These are phyloP conservation scores for Creontiades dilutus DNA, from an alignment of 2,888 invertebrate species.

Conservation along the genomic window DNA sequence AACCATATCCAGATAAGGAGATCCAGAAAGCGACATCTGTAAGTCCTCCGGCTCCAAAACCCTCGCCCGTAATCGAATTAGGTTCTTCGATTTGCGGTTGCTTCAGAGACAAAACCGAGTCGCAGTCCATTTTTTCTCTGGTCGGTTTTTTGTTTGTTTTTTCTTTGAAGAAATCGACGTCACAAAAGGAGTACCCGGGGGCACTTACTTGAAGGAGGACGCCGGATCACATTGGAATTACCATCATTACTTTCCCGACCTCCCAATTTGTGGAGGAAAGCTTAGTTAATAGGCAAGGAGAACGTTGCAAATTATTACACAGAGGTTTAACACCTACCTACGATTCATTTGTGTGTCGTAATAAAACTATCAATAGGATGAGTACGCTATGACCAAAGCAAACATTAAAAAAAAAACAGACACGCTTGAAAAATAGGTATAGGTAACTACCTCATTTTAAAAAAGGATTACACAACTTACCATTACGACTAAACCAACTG, in stretches of 20 bases:
- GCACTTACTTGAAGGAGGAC: neutral
- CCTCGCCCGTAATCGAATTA: conserved; percentile 22
- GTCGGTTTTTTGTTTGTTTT: neutral
- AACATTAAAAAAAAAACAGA: no score
- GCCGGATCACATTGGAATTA: neutral
- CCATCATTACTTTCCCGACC: no score
- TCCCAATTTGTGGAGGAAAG: neutral
- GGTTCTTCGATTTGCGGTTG: conserved; percentile 16
- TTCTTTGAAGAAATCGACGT: neutral
- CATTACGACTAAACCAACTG: no score
- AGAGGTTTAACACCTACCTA: no score
- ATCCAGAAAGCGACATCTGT: conserved; percentile 18
- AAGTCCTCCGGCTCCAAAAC: neutral
- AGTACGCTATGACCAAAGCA: no score
- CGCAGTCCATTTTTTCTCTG: conserved; percentile 15
- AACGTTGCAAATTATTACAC: no score
- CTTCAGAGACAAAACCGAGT: neutral
- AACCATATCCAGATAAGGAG: conserved; percentile 46
- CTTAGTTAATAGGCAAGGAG: no score
- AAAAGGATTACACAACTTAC: no score
- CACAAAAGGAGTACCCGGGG: neutral
- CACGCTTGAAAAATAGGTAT: no score
- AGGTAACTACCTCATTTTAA: no score
- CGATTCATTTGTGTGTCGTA: no score
- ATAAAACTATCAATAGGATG: no score